These are phyloP conservation scores for Asteroscopus sphinx DNA, from an alignment of 2,888 invertebrate genomes.

Conservation along the genomic window DNA sequence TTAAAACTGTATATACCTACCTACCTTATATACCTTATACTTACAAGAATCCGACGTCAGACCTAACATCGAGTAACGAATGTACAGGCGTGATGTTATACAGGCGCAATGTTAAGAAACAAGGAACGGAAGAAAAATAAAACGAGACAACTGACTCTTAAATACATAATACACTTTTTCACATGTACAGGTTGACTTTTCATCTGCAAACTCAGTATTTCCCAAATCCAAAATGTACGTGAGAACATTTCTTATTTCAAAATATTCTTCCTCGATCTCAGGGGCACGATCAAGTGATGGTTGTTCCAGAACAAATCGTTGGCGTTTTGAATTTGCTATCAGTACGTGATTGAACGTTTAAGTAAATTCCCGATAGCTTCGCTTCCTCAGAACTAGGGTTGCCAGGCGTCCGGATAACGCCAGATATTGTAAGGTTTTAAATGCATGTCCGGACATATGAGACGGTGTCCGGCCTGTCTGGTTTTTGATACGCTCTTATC, in stretches of 20 bases:
- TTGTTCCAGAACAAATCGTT: constrained; percentile 60
- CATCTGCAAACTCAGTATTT: constrained; percentile 31
- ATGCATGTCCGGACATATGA: no score
- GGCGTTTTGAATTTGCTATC: constrained; percentile 71
- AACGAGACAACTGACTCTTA: constrained; percentile 9
- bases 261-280: constrained; percentile 36
- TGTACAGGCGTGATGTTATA: no score
- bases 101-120: no score
- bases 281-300: constrained; percentile 59
- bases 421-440: no score
- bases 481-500: no score
- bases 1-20: no score
- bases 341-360: constrained; percentile 69
- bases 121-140: constrained; percentile 1
- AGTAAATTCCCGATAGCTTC: constrained; percentile 58
- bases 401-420: no score
- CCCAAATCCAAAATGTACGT: constrained; percentile 41
- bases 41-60: no score
- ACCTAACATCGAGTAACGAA: no score
- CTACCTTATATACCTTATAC: no score
- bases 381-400: constrained; percentile 7
- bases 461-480: no score
- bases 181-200: constrained; percentile 22
- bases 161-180: constrained; percentile 25
- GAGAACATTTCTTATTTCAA: constrained; percentile 51